Conservation (phyloP, 2,888 invertebrate species). For the Fissipunctia ypsillon region DNA sequence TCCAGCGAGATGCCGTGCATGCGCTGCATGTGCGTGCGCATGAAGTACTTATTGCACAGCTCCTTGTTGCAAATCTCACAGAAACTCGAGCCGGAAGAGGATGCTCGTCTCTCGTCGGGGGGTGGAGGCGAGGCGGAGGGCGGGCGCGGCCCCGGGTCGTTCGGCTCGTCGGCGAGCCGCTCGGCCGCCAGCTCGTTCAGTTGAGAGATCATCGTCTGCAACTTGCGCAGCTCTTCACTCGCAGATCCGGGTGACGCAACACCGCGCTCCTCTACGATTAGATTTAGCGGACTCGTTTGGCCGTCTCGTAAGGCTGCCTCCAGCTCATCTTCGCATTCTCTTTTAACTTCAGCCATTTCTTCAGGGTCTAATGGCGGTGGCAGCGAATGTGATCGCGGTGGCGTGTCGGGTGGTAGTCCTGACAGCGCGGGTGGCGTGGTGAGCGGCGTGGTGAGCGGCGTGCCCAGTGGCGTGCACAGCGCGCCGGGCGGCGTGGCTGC, state of each 20-base stretch:
- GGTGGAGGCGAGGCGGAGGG: constrained; percentile 84
- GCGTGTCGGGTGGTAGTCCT: constrained; percentile 93
- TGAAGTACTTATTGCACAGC: constrained; percentile 99
- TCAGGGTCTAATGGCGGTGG: constrained; percentile 81
- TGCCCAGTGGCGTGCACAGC: constrained; percentile 68
- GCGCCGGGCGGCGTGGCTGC: constrained; percentile 79
- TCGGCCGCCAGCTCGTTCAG: constrained; percentile 94
- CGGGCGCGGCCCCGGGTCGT: constrained; percentile 77
- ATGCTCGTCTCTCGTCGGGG: constrained; percentile 88
- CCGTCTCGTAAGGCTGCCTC: constrained; percentile 89
- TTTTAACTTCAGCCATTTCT: constrained; percentile 89
- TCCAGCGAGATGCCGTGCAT: constrained; percentile 99
- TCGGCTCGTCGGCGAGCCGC: constrained; percentile 83
- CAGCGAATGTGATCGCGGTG: constrained; percentile 79
- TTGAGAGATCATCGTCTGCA: constrained; percentile 97
- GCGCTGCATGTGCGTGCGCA: constrained; percentile 99
- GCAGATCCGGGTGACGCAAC: constrained; percentile 91
- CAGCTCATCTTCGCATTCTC: constrained; percentile 84
- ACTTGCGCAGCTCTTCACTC: constrained; percentile 96
- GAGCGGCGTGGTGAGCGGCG: constrained; percentile 92
- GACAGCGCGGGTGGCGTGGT: constrained; percentile 91
- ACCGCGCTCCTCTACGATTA: constrained; percentile 93
- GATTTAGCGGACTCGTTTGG: constrained; percentile 94
- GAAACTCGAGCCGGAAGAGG: constrained; percentile 94
- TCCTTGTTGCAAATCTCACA: constrained; percentile 99